phyloP scores from a whole-genome alignment of 2,797 vertebrate species.

The Capromys pilorides region DNA sequence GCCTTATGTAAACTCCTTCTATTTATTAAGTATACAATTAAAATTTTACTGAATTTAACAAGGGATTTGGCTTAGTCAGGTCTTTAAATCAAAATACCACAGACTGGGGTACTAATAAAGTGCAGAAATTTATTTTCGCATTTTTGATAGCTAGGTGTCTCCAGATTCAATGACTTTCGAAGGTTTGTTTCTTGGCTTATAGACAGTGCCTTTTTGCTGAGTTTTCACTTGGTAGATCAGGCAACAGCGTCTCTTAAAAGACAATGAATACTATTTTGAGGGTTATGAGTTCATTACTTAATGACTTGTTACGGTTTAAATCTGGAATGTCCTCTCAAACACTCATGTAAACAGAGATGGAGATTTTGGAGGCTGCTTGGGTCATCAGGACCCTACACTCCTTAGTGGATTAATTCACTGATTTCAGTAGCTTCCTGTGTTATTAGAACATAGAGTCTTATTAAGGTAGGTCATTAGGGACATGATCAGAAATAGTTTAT shows the following conservation, averaged over 20 bases:
- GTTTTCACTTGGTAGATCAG: background rate
- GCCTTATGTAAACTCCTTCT: constrained; percentile 11
- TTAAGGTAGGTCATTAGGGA: background rate
- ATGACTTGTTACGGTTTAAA: background rate
- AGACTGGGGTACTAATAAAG: background rate
- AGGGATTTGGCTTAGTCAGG: background rate
- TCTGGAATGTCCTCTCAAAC: background rate
- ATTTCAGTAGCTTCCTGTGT: background rate
- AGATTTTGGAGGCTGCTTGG: background rate
- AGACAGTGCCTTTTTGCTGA: background rate
- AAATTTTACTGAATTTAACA: constrained; percentile 31
- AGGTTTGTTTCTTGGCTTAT: background rate
- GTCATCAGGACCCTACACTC: background rate
- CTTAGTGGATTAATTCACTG: background rate
- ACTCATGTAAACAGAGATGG: background rate
- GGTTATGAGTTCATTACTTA: background rate
- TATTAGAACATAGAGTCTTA: background rate
- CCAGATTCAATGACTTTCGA: background rate
- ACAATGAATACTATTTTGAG: background rate
- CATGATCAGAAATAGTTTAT: background rate
- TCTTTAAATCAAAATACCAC: background rate
- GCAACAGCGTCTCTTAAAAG: background rate
- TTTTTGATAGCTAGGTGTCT: background rate
- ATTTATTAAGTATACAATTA: constrained; percentile 50
- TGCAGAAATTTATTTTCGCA: background rate